These are phyloP conservation scores for Matsumurasca onukii DNA, from an alignment of 1,140 invertebrate genomes.

Conservation along the genomic window DNA sequence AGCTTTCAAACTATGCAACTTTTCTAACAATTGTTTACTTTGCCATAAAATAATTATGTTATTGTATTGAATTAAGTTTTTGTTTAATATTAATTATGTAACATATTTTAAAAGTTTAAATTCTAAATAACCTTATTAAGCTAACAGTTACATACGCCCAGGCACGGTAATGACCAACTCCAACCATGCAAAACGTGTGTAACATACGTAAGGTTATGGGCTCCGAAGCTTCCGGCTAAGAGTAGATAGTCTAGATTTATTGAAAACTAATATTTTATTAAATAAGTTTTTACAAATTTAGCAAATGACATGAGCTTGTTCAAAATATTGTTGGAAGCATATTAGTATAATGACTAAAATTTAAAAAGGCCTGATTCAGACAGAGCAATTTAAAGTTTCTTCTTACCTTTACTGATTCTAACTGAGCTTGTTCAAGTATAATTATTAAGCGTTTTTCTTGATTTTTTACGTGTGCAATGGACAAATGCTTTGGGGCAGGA, in stretches of 20 bases:
- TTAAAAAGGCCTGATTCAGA: not conserved
- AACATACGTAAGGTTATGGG: not conserved
- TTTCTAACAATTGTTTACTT: not conserved
- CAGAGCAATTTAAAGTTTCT: not conserved
- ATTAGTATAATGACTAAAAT: not conserved
- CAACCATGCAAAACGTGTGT: not conserved
- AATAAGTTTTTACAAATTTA: not conserved
- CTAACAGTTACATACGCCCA: not conserved
- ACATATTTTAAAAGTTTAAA: not conserved
- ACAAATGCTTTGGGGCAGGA: conserved; percentile 65
- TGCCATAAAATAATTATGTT: not conserved
- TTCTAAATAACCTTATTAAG: not conserved
- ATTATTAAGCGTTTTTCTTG: conserved; percentile 91
- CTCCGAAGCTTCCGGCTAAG: not conserved
- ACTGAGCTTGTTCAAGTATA: conserved; percentile 89
- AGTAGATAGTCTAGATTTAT: not conserved
- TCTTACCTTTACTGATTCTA: conserved; percentile 94
- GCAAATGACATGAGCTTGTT: not conserved
- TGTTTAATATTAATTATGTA: not conserved
- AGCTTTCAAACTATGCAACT: not conserved
- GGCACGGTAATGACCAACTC: not conserved
- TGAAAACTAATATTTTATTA: not conserved
- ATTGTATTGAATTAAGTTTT: not conserved
- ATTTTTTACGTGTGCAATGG: conserved; percentile 66
- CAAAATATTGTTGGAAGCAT: not conserved